These are phyloP conservation scores for Orthonyx spaldingii DNA, from an alignment of 2,113 vertebrate species.

Conservation along the genomic window DNA sequence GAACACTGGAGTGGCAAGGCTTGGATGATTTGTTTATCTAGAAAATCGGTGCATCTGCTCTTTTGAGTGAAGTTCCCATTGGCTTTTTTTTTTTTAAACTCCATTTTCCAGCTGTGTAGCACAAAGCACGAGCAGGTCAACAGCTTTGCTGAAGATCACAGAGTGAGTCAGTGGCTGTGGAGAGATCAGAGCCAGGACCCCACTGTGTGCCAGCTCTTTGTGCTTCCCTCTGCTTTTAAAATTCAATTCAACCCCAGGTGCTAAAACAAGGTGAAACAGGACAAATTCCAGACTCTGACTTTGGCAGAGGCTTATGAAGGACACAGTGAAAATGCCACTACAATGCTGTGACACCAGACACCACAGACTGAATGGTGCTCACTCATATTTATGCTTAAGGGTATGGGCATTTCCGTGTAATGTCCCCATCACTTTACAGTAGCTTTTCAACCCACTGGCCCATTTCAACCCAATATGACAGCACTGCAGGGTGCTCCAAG, in stretches of 20 bases:
- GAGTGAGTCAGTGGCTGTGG: constrained; percentile 47
- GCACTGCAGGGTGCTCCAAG: neutral
- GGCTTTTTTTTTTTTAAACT: neutral
- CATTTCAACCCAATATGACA: constrained; percentile 1
- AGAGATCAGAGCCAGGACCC: constrained; percentile 54
- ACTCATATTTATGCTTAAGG: neutral
- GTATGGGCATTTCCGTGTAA: neutral
- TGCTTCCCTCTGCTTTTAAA: constrained; percentile 39
- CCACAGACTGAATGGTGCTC: neutral
- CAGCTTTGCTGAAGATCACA: constrained; percentile 29
- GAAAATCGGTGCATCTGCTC: constrained; percentile 40
- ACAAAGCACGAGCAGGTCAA: constrained; percentile 52
- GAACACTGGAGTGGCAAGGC: neutral
- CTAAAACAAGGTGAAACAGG: constrained; percentile 44
- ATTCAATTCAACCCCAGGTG: constrained; percentile 28
- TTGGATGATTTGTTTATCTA: constrained; percentile 40
- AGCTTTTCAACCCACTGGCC: neutral
- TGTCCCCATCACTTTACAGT: neutral
- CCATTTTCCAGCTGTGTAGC: constrained; percentile 54
- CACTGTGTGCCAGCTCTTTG: constrained; percentile 43
- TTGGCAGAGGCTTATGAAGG: neutral
- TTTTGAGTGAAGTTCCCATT: constrained; percentile 26
- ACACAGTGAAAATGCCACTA: neutral
- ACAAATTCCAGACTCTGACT: constrained; percentile 4
- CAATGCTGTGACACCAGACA: neutral